Conservation (phyloP, 2,113 vertebrate species). For the Polypterus bichir region DNA sequence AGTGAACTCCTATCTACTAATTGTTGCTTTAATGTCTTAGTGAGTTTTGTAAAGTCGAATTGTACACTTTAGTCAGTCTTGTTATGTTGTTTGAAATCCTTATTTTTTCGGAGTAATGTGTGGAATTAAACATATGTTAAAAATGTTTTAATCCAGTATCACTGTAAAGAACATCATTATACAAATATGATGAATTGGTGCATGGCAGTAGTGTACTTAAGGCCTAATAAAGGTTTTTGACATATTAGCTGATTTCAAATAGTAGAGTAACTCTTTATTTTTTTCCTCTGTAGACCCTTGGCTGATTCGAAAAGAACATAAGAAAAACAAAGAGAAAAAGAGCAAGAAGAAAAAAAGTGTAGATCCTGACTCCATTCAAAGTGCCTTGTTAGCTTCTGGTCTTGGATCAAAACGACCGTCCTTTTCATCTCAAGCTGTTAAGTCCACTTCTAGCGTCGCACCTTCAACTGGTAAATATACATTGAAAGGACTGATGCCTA, state of each 20-base stretch:
- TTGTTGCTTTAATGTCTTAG: too few relatives aligned
- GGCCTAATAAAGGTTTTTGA: background rate
- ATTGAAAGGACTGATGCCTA: too few relatives aligned
- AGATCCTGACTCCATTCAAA: slow-evolving; percentile 96
- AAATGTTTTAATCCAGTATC: too few relatives aligned
- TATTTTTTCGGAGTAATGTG: too few relatives aligned
- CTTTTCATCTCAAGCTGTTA: slow-evolving; percentile 65
- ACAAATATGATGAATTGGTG: too few relatives aligned
- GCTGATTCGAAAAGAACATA: slow-evolving; percentile 90
- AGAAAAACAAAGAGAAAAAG: slow-evolving; percentile 84
- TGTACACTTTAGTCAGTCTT: too few relatives aligned
- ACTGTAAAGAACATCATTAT: too few relatives aligned
- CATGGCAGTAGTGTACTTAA: too few relatives aligned
- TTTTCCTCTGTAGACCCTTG: slow-evolving; percentile 69
- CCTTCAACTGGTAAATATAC: slow-evolving; percentile 34
- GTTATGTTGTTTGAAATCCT: too few relatives aligned
- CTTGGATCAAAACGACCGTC: slow-evolving; percentile 80
- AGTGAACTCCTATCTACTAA: too few relatives aligned
- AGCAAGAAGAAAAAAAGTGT: slow-evolving; percentile 76
- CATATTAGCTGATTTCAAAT: background rate
- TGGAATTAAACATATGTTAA: too few relatives aligned
- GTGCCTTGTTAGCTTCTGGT: slow-evolving; percentile 97
- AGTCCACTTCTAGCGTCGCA: slow-evolving; percentile 43
- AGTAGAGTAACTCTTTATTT: background rate
- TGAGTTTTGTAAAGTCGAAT: too few relatives aligned